Evolutionary conservation across 2,888 invertebrate species (phyloP), one percentile per base, ranked within the genome.

Genomic region (Calameuta idolon): DNA sequence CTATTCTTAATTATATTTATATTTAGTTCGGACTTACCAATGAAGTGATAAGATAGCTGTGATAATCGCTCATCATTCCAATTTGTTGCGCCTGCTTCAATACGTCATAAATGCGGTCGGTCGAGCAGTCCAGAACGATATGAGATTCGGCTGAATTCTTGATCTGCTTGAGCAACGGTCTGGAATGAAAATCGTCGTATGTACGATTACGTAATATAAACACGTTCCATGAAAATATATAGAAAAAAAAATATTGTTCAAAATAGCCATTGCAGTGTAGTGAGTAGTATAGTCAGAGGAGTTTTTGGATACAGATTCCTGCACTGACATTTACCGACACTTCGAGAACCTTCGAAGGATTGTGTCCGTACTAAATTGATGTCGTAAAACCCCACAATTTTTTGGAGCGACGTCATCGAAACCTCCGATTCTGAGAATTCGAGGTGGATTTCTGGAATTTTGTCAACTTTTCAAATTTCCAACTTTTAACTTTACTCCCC

Each of bases 11-110:
- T 85, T 79, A 76, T 77, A 75, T 80, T 82, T 76, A 71, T 76
- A 78, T 82, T 86, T 82, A 81, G 83, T 83, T 79, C 80, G 71
- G 75, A 77, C 94, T 94, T 93, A 97, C 97, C 93, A 98, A 92
- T 4, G 98, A 97, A 1, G 98, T 98, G 84, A 98, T 96, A 86
- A 98, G 94, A 90, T 97, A 98, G 92, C 97, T 97, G 92, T 98
- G 98, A 90, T 98, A 97, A 90, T 97, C 97, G 83, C 97, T 98
- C 96, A 98, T 98, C 97, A 98, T 97, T 82, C 98, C 98, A 84
- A 98, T 97, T 93, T 98, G 98, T 92, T 98, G 97, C 12, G 98
- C 98, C 92, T 98, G 98, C 89, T 97, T 97, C 79, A 98, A 92
- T 34, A 98, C 96, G 86, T 96, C 95, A 88, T 96, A 94, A 83